These are phyloP conservation scores for Drosophila monieri DNA, from an alignment of 2,888 invertebrate genomes.

Conservation along the genomic window DNA sequence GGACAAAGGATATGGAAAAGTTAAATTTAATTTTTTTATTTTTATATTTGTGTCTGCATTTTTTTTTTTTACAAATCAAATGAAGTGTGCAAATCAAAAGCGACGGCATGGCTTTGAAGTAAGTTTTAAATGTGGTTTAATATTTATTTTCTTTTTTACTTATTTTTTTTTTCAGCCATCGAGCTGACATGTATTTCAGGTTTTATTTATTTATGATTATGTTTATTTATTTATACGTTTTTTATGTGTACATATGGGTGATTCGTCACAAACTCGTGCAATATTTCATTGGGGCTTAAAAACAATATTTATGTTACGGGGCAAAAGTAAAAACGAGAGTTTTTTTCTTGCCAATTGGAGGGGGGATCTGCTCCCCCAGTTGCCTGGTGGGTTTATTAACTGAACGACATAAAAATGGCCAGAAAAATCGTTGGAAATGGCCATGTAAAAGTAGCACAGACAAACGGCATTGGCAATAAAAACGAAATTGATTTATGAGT, in stretches of 20 bases:
- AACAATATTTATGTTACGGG: constrained; percentile 67
- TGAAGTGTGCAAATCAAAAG: constrained; percentile 71
- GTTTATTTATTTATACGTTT: constrained; percentile 67
- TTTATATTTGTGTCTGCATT: too few species aligned
- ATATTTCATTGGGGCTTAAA: constrained; percentile 74
- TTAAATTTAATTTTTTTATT: constrained; percentile 7
- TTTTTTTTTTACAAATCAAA: constrained; percentile 62
- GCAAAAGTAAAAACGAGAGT: constrained; percentile 47
- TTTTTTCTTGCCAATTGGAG: constrained; percentile 30
- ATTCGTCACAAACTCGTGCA: constrained; percentile 60
- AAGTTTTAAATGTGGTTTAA: constrained; percentile 59
- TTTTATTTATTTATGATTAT: constrained; percentile 48
- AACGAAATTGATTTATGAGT: constrained; percentile 70
- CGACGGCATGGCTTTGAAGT: constrained; percentile 49
- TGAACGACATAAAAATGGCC: constrained; percentile 50
- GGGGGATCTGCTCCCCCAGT: too few species aligned
- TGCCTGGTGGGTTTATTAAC: constrained; percentile 66
- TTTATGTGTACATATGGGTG: constrained; percentile 25
- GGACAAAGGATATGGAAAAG: constrained; percentile 2
- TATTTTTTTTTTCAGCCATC: constrained; percentile 27
- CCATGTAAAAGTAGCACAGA: constrained; percentile 58
- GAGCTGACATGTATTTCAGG: constrained; percentile 28
- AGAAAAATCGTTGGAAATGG: constrained; percentile 46
- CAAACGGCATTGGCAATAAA: constrained; percentile 63
- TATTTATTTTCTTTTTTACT: constrained; percentile 36